Conservation (phyloP, 2,888 invertebrate genomes). For the Acholoe squamosa region DNA sequence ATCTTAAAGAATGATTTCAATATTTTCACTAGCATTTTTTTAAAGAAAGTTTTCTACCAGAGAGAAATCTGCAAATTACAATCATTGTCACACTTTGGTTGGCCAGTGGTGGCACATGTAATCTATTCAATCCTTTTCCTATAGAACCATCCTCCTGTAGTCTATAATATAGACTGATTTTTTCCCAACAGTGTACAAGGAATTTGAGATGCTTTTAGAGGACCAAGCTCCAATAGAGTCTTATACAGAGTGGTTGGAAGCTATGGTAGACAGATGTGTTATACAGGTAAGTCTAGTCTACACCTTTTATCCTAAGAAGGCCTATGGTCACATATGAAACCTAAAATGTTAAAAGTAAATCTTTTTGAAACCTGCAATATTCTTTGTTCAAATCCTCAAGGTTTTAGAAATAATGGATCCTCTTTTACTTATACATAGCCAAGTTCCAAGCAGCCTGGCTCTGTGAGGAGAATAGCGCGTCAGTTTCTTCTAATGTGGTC, state of each 20-base stretch:
- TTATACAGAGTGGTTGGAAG: conserved; percentile 84
- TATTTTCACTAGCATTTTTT: too few relatives aligned
- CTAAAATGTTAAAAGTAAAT: too few relatives aligned
- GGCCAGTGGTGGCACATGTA: too few relatives aligned
- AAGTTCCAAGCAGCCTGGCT: conserved; percentile 74
- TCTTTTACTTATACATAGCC: conserved; percentile 71
- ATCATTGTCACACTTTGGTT: too few relatives aligned
- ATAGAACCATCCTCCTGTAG: too few relatives aligned
- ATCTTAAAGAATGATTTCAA: too few relatives aligned
- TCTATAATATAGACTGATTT: background rate
- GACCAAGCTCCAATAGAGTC: conserved; percentile 83
- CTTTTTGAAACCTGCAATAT: too few relatives aligned
- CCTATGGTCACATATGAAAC: too few relatives aligned
- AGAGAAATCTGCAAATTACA: too few relatives aligned
- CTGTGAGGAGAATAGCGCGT: conserved; percentile 80
- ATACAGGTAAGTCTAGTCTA: conserved; percentile 74
- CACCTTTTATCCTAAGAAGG: background rate
- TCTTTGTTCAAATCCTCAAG: too few relatives aligned
- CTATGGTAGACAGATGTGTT: conserved; percentile 84
- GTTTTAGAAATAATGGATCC: background rate
- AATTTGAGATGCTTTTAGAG: conserved; percentile 84
- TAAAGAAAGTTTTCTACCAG: too few relatives aligned
- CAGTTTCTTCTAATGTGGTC: conserved; percentile 84
- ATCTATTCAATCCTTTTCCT: too few relatives aligned
- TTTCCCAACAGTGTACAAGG: conserved; percentile 81